Conservation (phyloP, 2,113 vertebrate species). For the Glareola pratincola region DNA sequence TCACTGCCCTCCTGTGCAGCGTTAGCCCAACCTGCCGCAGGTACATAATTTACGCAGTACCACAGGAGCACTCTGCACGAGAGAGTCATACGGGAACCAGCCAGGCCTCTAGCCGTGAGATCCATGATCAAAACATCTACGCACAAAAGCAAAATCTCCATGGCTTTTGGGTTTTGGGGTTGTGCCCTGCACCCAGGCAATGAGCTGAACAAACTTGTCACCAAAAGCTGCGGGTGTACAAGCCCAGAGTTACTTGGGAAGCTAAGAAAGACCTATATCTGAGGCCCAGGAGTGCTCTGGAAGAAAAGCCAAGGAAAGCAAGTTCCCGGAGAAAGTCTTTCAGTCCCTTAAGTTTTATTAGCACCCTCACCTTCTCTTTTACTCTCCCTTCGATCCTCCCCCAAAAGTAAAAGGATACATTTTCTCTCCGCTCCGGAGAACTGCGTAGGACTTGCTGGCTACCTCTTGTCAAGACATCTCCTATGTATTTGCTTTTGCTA, state of each 20-base stretch:
- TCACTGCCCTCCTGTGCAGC: neutral
- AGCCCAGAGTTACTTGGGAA: neutral
- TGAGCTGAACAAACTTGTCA: neutral
- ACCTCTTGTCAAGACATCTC: neutral
- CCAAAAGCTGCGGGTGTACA: neutral
- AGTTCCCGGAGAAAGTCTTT: neutral
- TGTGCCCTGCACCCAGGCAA: neutral
- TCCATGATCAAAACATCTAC: neutral
- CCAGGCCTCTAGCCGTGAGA: neutral
- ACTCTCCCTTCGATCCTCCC: neutral
- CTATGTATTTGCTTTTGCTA: neutral
- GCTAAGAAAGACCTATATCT: neutral
- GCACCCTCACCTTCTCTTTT: neutral
- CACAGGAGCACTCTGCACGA: rapidly evolving
- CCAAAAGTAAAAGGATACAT: neutral
- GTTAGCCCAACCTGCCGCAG: neutral
- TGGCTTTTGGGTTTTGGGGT: neutral
- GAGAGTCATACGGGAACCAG: neutral
- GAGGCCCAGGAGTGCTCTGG: neutral
- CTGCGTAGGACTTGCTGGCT: neutral
- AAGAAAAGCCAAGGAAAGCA: neutral
- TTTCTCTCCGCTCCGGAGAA: neutral
- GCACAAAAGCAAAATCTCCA: neutral
- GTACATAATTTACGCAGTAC: rapidly evolving
- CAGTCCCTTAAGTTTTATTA: neutral